Evolutionary conservation across 2,113 vertebrate genomes (phyloP).

Genomic region (Leucopsar rothschildi): DNA sequence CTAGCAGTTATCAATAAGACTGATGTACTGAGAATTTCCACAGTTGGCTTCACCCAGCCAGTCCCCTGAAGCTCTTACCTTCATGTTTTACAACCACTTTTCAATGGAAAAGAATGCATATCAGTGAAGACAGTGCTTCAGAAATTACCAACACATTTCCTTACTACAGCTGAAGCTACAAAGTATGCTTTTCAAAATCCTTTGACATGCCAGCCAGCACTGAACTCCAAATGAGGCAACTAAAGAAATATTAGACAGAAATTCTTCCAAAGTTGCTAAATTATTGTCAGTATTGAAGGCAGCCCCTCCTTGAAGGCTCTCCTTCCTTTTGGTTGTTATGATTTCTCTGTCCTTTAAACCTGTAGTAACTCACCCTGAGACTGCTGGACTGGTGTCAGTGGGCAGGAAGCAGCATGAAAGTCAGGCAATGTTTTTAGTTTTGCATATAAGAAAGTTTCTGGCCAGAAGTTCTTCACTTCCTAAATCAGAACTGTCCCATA

Average conservation of each 20-base stretch:
- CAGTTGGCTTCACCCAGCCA: background rate
- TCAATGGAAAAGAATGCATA: background rate
- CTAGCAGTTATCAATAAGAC: background rate
- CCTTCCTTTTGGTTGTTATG: background rate
- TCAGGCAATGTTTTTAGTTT: background rate
- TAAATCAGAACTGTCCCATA: background rate
- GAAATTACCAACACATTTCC: background rate
- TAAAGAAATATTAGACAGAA: background rate
- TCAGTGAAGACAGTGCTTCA: background rate
- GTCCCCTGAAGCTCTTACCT: background rate
- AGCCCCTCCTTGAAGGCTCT: background rate
- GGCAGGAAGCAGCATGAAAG: background rate
- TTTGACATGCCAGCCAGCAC: background rate
- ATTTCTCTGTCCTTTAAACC: background rate
- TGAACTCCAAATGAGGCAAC: background rate
- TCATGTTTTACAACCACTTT: background rate
- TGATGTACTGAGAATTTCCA: background rate
- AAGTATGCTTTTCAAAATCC: background rate
- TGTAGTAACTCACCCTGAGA: background rate
- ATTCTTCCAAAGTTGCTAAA: background rate
- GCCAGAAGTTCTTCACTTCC: background rate
- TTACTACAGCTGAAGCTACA: background rate
- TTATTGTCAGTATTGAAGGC: fast-evolving
- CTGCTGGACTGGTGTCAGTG: background rate
- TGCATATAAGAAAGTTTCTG: background rate